Base-by-base conservation (phyloP, 2,797 vertebrate species). In the Chrosomus eos region DNA sequence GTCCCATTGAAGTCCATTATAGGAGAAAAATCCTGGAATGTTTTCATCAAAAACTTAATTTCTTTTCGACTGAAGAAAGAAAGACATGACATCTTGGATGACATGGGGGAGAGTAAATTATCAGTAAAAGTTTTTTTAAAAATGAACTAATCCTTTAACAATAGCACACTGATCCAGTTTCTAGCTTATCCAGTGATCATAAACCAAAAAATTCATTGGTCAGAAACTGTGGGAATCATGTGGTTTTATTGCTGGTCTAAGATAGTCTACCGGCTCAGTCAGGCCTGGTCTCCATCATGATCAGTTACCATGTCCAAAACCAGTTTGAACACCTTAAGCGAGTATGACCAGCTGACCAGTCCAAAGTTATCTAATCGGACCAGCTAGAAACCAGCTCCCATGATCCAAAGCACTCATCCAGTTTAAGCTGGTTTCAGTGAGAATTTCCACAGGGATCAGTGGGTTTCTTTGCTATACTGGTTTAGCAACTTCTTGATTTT, bases 401-500 rank as follows among this genome's bases (percentile, higher is more conserved):
- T 58, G 6, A 60, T 81, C 9, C n/a, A n/a, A 33, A 33, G 45
- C 26, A 28, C 10, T 8, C 14, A n/a, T 13, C 11, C 9, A 18
- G 68, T 73, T 45, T 33, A n/a, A 55, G 26, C 13, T 62, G 68
- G 5, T 82, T 70, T 71, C 23, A 58, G 51, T 0, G 3, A 13
- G 28, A 9, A 36, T 64, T 53, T 68, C 5, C 16, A 51, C n/a
- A 40, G 48, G 36, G 48, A 43, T 60, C 82, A 18, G 10, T n/a
- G 19, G 45, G 7, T 7, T 5, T 43, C 67, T 66, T 74, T 64
- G 64, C 19, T 55, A 33, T 43, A 70, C 82, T 45, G 82, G 82
- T 84, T 77, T 77, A 5, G 36, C 73, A 77, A 58, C 73, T 84
- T 70, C 66, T 76, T 83, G 72, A 76, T 78, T 83, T 76, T 48